Base-by-base conservation (phyloP, 2,113 vertebrate genomes). In the Elachura formosa region DNA sequence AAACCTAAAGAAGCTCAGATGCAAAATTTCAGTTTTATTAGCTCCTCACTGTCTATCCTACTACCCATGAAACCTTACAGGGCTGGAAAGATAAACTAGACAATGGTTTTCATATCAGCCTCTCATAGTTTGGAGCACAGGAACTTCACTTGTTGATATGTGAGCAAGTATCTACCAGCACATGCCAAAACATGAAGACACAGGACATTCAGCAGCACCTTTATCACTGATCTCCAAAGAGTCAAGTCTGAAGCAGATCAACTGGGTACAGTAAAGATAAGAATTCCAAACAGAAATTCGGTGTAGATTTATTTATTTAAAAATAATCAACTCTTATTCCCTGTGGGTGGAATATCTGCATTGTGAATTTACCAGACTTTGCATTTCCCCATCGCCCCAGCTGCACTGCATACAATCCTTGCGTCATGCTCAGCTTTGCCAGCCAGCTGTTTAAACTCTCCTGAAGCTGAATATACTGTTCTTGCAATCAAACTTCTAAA, bases 331-430 rank as follows among this genome's bases (percentile, higher is more conserved):
- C 89, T 63, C 64, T 46, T 33, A 55, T n/a, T 66, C 82, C 25
- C 45, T 0, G 19, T 87, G 78, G 93, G 95, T 91, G 87, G 85
- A 87, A 68, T 87, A 93, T 89, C 81, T 94, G 92, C 95, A 82
- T 26, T 75, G 56, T 72, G 93, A 94, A 94, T 93, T 84, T 91
- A 64, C 14, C 22, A 43, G 66, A 61, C 74, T 91, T 87, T 91
- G 87, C 93, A 89, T 87, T 95, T 95, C 96, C 89, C 84, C 77
- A 84, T 92, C 8, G 56, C 54, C 81, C 34, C 66, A 91, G 87
- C 74, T 75, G 84, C 77, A 33, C 61, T 29, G 61, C n/a, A 14
- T 52, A 52, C 2, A 0, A 67, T 25, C 86, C 74, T 91, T 91
- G 92, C n/a, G 26, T 93, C 87, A 93, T 11, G 36, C 64, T 64